Evolutionary conservation across 2,113 vertebrate species (phyloP), one percentile per base, ranked within the genome.

Genomic region (Centrocercus urophasianus): DNA sequence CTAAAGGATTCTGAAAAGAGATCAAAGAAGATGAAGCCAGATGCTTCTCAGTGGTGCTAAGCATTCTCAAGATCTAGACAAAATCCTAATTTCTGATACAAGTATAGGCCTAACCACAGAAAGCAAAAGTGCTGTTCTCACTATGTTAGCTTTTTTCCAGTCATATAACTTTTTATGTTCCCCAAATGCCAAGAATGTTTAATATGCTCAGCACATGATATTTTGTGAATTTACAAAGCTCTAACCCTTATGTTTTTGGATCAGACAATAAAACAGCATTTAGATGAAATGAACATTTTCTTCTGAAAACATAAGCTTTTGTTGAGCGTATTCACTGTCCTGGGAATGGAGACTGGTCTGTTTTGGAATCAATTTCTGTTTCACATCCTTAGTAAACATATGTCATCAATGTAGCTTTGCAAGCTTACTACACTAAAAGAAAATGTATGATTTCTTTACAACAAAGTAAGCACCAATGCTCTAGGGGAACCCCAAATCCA

Each of bases 301-400:
- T 56, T 84, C 64, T 72, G 56, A 94, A 90, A 65, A 47, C 48
- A 17, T 72, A 89, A 81, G 13, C 11, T 72, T 89, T 67, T 93
- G 32, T 36, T 82, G 11, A 74, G 17, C 65, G 30, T 88, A 22
- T 16, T 92, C 10, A 32, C 38, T 90, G 36, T 61, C 63, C 59
- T 82, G 85, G 76, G 72, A 93, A 88, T 77, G 32, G 28, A 93
- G 24, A 81, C 10, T 82, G 52, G 86, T 69, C 66, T 69, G 15
- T 16, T 94, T 92, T 74, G 73, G 88, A 95, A 66, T 84, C 13
- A 87, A 20, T 91, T 94, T 88, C 19, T 93, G 56, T 12, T 95
- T 95, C 84, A 77, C 6, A 65, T 89, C 70, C 90, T 95, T 30
- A 92, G 61, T 69, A 92, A 91, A 84, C 69, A 90, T 65, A 57